Conservation (phyloP, 2,797 vertebrate species). For the Artibeus lituratus region DNA sequence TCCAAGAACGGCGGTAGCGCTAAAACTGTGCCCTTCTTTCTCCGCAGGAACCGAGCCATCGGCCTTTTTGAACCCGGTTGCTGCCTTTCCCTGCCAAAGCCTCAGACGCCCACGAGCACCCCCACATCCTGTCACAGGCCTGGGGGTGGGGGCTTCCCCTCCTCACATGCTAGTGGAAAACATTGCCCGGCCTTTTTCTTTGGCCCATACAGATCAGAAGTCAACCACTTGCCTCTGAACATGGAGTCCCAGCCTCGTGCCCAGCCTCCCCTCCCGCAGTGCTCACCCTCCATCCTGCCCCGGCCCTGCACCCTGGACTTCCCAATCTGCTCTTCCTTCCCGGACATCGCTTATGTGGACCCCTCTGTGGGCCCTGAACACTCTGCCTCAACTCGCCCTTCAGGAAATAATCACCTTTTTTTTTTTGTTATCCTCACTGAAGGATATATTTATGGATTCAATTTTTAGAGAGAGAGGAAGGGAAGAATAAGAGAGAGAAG, state of each 20-base stretch:
- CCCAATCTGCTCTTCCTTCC: not conserved
- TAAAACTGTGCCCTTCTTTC: not conserved
- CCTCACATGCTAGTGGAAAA: slow-evolving; percentile 51
- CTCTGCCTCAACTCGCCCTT: not conserved
- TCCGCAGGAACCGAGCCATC: not conserved
- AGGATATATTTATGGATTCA: not conserved
- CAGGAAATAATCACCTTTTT: not conserved
- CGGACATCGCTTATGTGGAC: not conserved
- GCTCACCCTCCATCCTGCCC: not conserved
- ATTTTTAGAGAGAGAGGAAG: not conserved
- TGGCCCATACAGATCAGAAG: slow-evolving; percentile 12
- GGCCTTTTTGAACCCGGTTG: not conserved
- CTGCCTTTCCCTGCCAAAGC: not conserved
- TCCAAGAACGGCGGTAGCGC: not conserved
- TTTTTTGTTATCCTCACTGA: not conserved
- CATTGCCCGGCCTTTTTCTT: slow-evolving; percentile 44
- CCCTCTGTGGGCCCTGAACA: not conserved
- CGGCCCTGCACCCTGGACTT: not conserved
- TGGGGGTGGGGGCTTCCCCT: slow-evolving; percentile 61
- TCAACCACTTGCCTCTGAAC: not conserved
- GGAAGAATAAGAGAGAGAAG: not conserved
- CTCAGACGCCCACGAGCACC: not conserved
- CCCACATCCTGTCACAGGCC: slow-evolving; percentile 62
- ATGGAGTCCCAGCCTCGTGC: not conserved
- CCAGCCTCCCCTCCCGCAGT: not conserved